phyloP scores from a whole-genome alignment of 2,888 invertebrate species.

The Stenodera caucasica region DNA sequence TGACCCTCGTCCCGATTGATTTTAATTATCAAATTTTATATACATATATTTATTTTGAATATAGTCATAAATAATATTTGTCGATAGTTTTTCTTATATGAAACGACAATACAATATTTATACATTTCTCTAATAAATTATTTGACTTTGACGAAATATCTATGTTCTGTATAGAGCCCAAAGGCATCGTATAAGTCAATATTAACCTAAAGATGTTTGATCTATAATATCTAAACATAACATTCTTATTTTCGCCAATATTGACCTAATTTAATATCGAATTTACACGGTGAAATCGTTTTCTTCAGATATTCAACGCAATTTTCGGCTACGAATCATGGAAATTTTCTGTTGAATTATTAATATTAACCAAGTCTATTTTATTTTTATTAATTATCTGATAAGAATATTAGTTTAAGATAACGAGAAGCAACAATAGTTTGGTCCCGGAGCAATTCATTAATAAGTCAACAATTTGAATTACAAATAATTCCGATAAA shows the following conservation, averaged over 20 bases:
- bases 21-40: constrained; percentile 32
- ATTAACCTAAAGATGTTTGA: too few relatives aligned
- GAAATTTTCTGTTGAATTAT: not conserved
- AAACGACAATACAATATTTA: not conserved
- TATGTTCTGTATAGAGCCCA: too few relatives aligned
- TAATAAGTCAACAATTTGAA: not conserved
- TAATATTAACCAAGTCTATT: not conserved
- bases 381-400: not conserved
- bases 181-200: too few relatives aligned
- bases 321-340: too few relatives aligned
- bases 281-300: too few relatives aligned
- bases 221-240: too few relatives aligned
- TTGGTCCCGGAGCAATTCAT: not conserved
- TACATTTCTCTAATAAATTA: too few relatives aligned
- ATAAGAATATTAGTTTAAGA: constrained; percentile 2
- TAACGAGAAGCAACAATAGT: not conserved
- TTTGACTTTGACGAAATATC: too few relatives aligned
- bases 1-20: constrained; percentile 36
- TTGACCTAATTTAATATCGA: too few relatives aligned
- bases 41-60: constrained; percentile 11
- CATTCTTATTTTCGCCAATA: too few relatives aligned
- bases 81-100: not conserved
- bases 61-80: not conserved
- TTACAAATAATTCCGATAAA: too few relatives aligned
- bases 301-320: too few relatives aligned